Percentiles rank a stretch among this genome's conserved stretches.
Evolutionary conservation across 2,888 invertebrate genomes (phyloP).

Genomic region (Eupithecia vulgata): DNA sequence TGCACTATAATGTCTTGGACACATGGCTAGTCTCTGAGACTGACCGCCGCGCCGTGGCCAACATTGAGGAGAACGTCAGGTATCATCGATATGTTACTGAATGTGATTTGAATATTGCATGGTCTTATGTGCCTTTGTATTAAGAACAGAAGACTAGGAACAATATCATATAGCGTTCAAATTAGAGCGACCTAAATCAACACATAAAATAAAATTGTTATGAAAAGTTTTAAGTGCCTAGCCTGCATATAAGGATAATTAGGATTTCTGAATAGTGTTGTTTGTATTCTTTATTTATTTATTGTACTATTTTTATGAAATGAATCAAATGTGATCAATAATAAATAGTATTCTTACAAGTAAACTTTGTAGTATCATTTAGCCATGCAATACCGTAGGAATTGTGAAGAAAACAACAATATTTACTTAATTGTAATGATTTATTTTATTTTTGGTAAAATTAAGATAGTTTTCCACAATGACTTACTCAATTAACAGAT

Average conservation of each 20-base stretch:
- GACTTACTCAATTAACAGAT: constrained; percentile 80
- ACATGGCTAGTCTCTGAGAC: not conserved
- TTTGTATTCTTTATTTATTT: constrained; percentile 36
- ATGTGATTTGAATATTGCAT: not conserved
- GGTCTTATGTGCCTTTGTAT: not conserved
- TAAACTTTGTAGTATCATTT: constrained; percentile 20
- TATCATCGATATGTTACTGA: not conserved
- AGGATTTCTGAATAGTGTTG: not conserved
- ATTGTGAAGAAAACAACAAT: constrained; percentile 38
- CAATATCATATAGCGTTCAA: not conserved
- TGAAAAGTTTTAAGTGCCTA: not conserved
- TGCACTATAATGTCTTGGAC: not conserved
- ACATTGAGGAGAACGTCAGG: not conserved
- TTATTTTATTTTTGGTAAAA: constrained; percentile 84
- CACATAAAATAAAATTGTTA: not conserved
- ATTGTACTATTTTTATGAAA: constrained; percentile 29
- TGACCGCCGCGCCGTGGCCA: not conserved
- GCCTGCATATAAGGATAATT: not conserved
- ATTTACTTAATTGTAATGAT: constrained; percentile 70
- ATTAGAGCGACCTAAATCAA: not conserved
- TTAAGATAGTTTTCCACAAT: constrained; percentile 79
- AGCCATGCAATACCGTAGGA: not conserved
- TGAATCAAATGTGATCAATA: constrained; percentile 52
- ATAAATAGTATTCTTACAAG: constrained; percentile 51
- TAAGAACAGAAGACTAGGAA: too few relatives aligned